phyloP scores from a whole-genome alignment of 2,113 vertebrate species.

The Brachirus orientalis region DNA sequence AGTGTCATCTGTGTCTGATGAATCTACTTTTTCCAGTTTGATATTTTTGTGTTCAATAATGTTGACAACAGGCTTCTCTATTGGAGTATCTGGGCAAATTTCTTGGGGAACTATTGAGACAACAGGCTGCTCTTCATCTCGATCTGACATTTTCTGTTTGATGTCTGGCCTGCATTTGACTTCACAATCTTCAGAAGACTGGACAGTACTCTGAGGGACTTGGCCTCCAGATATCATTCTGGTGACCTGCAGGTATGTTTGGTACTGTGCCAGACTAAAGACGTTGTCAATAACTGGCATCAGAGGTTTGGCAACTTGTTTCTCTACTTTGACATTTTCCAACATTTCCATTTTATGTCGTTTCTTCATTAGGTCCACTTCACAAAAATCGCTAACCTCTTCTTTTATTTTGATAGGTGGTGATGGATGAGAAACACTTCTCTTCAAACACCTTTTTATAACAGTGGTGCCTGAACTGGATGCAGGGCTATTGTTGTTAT shows the following conservation, averaged over 20 bases:
- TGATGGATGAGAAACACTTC: slow-evolving; percentile 39
- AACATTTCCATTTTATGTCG: slow-evolving; percentile 42
- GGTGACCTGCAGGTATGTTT: slow-evolving; percentile 79
- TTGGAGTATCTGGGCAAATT: background rate
- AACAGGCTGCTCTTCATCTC: slow-evolving; percentile 16
- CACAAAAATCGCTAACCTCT: slow-evolving; percentile 51
- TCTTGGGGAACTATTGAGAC: slow-evolving; percentile 12
- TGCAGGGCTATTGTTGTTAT: slow-evolving; percentile 11
- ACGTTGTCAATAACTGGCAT: slow-evolving; percentile 95
- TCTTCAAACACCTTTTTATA: slow-evolving; percentile 46
- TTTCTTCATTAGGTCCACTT: slow-evolving; percentile 54
- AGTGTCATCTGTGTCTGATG: slow-evolving; percentile 4
- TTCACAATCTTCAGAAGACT: slow-evolving; percentile 16
- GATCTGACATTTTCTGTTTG: slow-evolving; percentile 31
- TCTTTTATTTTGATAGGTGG: slow-evolving; percentile 52
- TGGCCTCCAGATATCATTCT: slow-evolving; percentile 39
- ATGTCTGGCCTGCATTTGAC: slow-evolving; percentile 46
- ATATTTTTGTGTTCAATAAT: slow-evolving; percentile 37
- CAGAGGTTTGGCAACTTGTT: slow-evolving; percentile 78
- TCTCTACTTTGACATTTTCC: background rate
- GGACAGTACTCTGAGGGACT: slow-evolving; percentile 15
- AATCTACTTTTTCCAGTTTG: slow-evolving; percentile 67
- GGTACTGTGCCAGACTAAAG: slow-evolving; percentile 93
- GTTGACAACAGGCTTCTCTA: slow-evolving; percentile 5
- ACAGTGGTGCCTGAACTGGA: slow-evolving; percentile 1